Conservation (phyloP, 1,140 invertebrate species). For the Sinonovacula constricta region DNA sequence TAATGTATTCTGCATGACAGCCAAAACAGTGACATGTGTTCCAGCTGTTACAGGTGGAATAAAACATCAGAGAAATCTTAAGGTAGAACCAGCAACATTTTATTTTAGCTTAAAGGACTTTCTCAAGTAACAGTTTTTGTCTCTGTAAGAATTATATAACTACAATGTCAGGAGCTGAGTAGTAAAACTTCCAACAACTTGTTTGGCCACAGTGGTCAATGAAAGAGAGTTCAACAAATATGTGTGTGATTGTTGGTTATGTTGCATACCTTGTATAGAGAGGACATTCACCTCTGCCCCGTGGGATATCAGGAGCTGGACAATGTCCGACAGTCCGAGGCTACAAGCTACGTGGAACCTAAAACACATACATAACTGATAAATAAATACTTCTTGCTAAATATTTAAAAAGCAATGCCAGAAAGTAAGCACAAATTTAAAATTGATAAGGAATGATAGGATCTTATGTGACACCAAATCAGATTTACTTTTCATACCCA, state of each 20-base stretch:
- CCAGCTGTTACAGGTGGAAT: too few species aligned
- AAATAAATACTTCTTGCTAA: too few species aligned
- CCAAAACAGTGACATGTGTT: too few species aligned
- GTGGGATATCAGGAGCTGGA: slow-evolving; percentile 63
- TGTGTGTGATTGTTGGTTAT: neutral
- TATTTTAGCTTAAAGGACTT: neutral
- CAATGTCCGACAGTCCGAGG: slow-evolving; percentile 58
- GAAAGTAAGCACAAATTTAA: too few species aligned
- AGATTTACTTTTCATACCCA: too few species aligned
- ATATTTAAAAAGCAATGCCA: too few species aligned
- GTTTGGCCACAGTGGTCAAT: neutral
- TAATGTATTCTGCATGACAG: too few species aligned
- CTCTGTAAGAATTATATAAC: neutral
- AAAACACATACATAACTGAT: slow-evolving; percentile 14
- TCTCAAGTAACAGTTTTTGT: neutral
- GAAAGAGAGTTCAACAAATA: neutral
- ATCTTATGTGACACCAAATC: too few species aligned
- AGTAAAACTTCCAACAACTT: neutral
- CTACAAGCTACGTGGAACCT: slow-evolving; percentile 70
- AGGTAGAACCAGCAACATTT: too few species aligned
- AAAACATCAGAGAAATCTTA: too few species aligned
- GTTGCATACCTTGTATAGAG: slow-evolving; percentile 67
- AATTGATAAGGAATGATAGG: too few species aligned
- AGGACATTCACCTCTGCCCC: slow-evolving; percentile 67
- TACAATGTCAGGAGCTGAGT: neutral